Percentiles rank a stretch among this genome's conserved stretches.
Evolutionary conservation across 2,888 invertebrate genomes (phyloP).

Genomic region (Phorcus lineatus): DNA sequence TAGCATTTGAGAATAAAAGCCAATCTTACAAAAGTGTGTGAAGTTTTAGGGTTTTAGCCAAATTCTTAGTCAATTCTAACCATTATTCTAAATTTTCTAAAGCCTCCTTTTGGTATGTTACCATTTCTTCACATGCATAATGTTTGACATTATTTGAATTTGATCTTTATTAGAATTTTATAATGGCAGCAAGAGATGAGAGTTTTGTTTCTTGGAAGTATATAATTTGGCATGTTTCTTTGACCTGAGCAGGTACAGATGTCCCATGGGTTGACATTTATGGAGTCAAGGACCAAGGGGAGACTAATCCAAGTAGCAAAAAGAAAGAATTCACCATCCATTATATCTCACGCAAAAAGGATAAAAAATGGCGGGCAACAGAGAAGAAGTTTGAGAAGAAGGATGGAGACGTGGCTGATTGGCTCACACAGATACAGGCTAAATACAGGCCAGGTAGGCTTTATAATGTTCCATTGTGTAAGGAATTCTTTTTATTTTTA

Average conservation of each 20-base stretch:
- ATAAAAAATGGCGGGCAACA: conserved; percentile 1
- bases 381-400: conserved; percentile 5
- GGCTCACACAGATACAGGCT: background rate
- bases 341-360: background rate
- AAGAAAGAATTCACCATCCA: conserved; percentile 2
- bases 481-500: background rate
- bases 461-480: background rate
- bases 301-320: background rate
- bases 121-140: no score
- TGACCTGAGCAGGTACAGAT: background rate
- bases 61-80: no score
- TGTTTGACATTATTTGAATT: no score
- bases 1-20: no score
- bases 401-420: background rate
- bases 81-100: no score
- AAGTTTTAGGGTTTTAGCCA: no score
- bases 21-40: no score
- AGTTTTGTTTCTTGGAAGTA: no score
- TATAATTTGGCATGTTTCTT: no score
- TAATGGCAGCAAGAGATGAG: no score
- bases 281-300: background rate
- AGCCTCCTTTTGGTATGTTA: no score
- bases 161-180: no score
- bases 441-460: conserved; percentile 6
- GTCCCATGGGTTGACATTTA: conserved; percentile 2